phyloP scores from a whole-genome alignment of 2,888 invertebrate species.

The Invenusta paracnida region DNA sequence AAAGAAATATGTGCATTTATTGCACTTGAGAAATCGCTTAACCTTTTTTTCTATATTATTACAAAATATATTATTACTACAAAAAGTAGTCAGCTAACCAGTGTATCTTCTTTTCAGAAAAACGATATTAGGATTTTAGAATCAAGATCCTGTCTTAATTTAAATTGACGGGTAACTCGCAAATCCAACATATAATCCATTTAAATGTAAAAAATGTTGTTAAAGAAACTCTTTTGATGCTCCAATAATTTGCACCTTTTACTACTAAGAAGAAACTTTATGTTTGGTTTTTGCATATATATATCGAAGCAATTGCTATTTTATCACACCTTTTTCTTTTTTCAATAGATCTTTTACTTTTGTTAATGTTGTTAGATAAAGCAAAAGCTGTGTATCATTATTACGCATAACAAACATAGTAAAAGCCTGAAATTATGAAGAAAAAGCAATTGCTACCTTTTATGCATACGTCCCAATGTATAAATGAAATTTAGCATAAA shows the following conservation, averaged over 20 bases:
- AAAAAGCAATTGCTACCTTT: constrained; percentile 2
- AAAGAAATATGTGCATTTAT: background rate
- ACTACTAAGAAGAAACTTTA: background rate
- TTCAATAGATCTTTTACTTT: background rate
- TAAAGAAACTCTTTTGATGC: constrained; percentile 16
- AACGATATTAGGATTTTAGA: constrained; percentile 6
- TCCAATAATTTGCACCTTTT: constrained; percentile 1
- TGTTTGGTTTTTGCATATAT: background rate
- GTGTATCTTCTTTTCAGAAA: background rate
- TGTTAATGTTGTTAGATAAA: constrained; percentile 18
- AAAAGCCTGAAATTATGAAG: constrained; percentile 5
- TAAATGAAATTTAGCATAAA: no score
- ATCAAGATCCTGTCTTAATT: constrained; percentile 4
- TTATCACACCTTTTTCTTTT: constrained; percentile 10
- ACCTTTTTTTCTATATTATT: background rate
- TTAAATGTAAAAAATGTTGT: background rate
- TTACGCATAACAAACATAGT: background rate
- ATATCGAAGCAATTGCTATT: background rate
- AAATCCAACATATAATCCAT: constrained; percentile 3
- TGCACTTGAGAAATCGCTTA: background rate
- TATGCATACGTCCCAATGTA: background rate
- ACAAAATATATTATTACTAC: no score
- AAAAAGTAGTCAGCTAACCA: background rate
- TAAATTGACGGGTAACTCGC: constrained; percentile 13
- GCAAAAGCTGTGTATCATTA: background rate